These are phyloP conservation scores for Bombus confusus DNA, from an alignment of 1,140 invertebrate species.

Conservation along the genomic window DNA sequence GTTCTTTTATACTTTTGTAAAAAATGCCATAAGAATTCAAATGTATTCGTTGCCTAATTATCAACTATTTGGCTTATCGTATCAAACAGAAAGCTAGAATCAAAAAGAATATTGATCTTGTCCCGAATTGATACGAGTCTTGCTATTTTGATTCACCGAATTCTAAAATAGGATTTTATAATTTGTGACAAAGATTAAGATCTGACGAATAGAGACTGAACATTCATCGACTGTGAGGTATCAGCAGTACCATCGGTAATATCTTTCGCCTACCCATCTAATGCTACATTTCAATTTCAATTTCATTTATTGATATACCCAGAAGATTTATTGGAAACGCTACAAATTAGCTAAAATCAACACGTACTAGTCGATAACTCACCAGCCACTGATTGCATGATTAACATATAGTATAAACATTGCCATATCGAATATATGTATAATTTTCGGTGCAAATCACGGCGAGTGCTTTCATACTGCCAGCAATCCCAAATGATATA, in stretches of 20 bases:
- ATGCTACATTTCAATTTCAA: neutral
- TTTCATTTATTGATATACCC: neutral
- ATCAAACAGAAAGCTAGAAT: no score
- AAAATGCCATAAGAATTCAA: no score
- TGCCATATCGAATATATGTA: neutral
- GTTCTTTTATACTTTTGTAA: no score
- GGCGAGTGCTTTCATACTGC: neutral
- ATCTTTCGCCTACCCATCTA: neutral
- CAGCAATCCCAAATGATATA: neutral
- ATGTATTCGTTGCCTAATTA: no score
- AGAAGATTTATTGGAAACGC: neutral
- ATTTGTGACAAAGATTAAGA: no score
- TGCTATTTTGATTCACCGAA: no score
- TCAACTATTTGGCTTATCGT: no score
- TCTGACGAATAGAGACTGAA: no score
- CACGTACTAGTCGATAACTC: neutral
- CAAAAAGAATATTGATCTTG: no score
- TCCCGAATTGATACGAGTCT: no score
- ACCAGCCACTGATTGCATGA: neutral
- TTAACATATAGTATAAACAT: neutral
- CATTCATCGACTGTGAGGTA: no score
- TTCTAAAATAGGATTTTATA: no score
- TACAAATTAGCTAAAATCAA: neutral
- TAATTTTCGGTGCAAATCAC: neutral
- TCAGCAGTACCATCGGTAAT: neutral